Evolutionary conservation across 2,888 invertebrate genomes (phyloP), one percentile per base, ranked within the genome.

Genomic region (Drosophila testacea): DNA sequence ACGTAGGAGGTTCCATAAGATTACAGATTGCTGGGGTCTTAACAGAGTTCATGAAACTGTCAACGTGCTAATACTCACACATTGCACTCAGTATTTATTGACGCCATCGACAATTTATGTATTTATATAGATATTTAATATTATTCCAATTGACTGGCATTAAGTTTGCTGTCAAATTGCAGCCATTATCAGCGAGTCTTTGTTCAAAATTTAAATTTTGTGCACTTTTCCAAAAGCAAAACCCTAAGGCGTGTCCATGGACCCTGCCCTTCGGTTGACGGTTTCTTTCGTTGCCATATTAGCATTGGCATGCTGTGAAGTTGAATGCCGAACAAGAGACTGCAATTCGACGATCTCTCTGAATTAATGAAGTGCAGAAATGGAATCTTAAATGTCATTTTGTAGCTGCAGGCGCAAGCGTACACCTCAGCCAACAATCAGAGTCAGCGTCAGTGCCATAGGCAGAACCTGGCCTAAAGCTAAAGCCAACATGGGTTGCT

Each of bases 241-340:
- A 38, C 13, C 9, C 41, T 27, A 50, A 13, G n/a, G 28, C 13
- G 47, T 28, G 32, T n/a, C 1, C 27, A 22, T 34, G 42, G 61
- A 51, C 69, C 76, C 76, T 76, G 70, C 80, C 70, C 80, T 75
- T 66, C 32, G 13, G 32, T n/a, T 32, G 42, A 11, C n/a, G 5
- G 27, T 50, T 22, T 27, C 6, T 39, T 27, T 7, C n/a, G 22
- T 42, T 27, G 6, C 27, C 13, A 22, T 59, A 59, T 64, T 69
- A 64, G 50, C 74, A 76, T 69, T 77, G 80, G 76, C 80, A 79
- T 75, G 80, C 76, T 76, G 80, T 41, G 76, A 69, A 79, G 65
- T 75, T 69, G 51, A 75, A 74, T 74, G 73, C 73, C 78, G 67
- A 22, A 41, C 47, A 7, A 42, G 42, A 47, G 13, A 30, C 22